Conservation (phyloP, 2,888 invertebrate genomes). For the Drosophila demipolita region DNA sequence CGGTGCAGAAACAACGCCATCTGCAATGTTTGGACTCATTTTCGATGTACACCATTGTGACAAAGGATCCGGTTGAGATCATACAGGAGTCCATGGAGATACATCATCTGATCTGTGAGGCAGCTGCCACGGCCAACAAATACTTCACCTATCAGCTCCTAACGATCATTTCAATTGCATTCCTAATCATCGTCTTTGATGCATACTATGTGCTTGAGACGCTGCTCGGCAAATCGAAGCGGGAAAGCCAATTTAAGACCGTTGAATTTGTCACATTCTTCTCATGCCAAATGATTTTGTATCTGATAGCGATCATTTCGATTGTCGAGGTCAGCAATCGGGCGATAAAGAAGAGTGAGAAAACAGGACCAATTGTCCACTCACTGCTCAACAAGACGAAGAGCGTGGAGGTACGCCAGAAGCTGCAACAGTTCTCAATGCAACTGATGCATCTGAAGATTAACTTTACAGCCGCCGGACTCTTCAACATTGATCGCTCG, state of each 20-base stretch:
- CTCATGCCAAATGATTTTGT: slow-evolving; percentile 84
- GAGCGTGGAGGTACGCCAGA: slow-evolving; percentile 79
- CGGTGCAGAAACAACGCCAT: slow-evolving; percentile 78
- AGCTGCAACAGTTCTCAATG: slow-evolving; percentile 84
- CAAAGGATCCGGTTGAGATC: slow-evolving; percentile 83
- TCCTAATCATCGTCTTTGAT: slow-evolving; percentile 85
- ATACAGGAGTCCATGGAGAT: slow-evolving; percentile 85
- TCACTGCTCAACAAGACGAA: slow-evolving; percentile 82
- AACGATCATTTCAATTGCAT: slow-evolving; percentile 84
- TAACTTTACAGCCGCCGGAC: slow-evolving; percentile 84
- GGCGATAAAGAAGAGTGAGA: slow-evolving; percentile 83
- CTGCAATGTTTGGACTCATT: slow-evolving; percentile 83
- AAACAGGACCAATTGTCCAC: slow-evolving; percentile 83
- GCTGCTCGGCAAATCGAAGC: slow-evolving; percentile 82
- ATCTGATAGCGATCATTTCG: slow-evolving; percentile 84
- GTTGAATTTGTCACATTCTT: slow-evolving; percentile 85
- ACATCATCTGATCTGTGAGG: slow-evolving; percentile 84
- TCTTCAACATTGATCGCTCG: slow-evolving; percentile 84
- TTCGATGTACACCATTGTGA: slow-evolving; percentile 84
- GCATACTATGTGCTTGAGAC: slow-evolving; percentile 85
- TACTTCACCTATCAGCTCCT: slow-evolving; percentile 85
- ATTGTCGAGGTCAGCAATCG: slow-evolving; percentile 85
- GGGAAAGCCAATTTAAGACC: slow-evolving; percentile 84
- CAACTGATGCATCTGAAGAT: slow-evolving; percentile 84
- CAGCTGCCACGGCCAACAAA: slow-evolving; percentile 84